phyloP scores from a whole-genome alignment of 1,140 invertebrate species.

The Agrypnia vestita region DNA sequence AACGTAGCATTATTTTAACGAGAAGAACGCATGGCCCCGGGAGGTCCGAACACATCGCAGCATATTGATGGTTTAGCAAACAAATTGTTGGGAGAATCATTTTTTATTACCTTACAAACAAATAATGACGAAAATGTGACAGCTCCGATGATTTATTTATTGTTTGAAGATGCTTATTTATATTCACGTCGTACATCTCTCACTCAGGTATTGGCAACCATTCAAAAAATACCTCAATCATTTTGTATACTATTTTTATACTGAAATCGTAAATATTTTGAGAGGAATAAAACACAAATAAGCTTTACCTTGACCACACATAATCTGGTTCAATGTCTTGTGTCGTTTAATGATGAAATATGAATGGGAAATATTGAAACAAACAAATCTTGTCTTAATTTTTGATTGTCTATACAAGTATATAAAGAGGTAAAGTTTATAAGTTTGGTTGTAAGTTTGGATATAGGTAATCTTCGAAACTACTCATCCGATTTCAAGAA shows the following conservation, averaged over 20 bases:
- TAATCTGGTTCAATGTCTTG: too few relatives aligned
- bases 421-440: too few relatives aligned
- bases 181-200: conserved; percentile 23
- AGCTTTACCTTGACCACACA: too few relatives aligned
- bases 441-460: too few relatives aligned
- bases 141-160: conserved; percentile 53
- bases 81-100: conserved; percentile 53
- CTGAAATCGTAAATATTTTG: neutral
- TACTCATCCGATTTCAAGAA: too few relatives aligned
- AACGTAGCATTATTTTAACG: conserved; percentile 43
- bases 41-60: conserved; percentile 22
- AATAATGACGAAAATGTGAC: conserved; percentile 58
- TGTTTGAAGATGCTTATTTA: conserved; percentile 23
- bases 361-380: too few relatives aligned
- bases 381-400: too few relatives aligned
- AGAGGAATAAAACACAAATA: neutral
- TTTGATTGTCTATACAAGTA: too few relatives aligned
- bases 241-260: neutral
- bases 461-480: too few relatives aligned
- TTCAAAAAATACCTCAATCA: neutral
- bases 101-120: conserved; percentile 50
- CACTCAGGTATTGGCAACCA: neutral
- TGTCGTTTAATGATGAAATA: too few relatives aligned
- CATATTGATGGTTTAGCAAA: conserved; percentile 56
- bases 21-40: conserved; percentile 44